Percentiles rank a stretch among this genome's conserved stretches.
These are phyloP conservation scores for Gnathonemus echidnorhynchus DNA, from an alignment of 2,113 vertebrate genomes.

Conservation along the genomic window DNA sequence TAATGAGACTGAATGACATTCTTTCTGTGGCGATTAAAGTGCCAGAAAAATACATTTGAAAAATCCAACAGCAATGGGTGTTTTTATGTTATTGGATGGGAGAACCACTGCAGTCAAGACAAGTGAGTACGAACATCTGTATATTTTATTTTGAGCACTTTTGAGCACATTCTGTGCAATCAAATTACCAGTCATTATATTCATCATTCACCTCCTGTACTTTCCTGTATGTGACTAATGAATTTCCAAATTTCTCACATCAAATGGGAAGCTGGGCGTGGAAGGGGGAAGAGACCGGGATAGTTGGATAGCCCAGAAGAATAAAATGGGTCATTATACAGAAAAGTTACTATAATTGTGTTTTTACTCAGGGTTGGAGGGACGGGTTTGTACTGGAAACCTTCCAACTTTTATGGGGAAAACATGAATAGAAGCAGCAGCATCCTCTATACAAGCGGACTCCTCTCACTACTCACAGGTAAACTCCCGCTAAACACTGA, in stretches of 20 bases:
- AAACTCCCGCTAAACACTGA: neutral
- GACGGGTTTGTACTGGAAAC: neutral
- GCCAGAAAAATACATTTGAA: no score
- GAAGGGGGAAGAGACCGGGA: neutral
- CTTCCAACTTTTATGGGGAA: neutral
- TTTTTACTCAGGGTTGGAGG: no score
- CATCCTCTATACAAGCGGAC: neutral
- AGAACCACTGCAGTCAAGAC: no score
- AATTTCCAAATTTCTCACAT: neutral
- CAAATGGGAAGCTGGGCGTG: neutral
- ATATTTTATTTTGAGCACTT: neutral
- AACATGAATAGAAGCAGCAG: neutral
- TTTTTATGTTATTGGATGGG: no score
- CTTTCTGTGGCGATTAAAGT: no score
- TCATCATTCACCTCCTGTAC: neutral
- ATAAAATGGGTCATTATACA: neutral
- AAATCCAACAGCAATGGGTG: no score
- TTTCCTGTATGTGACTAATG: neutral
- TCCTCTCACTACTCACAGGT: neutral
- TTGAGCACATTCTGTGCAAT: neutral
- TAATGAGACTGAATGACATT: no score
- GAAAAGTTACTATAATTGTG: no score
- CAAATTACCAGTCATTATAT: neutral
- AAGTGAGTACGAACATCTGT: no score
- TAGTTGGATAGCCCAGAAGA: neutral